These are phyloP conservation scores for Brachyrhaphis roseni DNA, from an alignment of 2,797 vertebrate species.

Conservation along the genomic window DNA sequence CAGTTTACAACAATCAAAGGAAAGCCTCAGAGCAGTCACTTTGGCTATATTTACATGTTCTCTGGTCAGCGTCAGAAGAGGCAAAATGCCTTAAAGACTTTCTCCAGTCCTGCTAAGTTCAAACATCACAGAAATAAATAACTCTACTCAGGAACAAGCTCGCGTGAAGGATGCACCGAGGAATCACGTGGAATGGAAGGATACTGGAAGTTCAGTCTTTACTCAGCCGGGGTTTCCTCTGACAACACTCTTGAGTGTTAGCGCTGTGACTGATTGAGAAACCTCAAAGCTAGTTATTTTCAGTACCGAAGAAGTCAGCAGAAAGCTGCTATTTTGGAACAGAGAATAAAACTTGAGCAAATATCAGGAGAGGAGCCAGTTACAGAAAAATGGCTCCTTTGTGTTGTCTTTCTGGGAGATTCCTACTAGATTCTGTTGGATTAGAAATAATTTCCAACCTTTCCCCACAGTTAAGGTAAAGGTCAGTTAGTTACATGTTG, in stretches of 20 bases:
- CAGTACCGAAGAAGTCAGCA: not conserved
- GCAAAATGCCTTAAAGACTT: not conserved
- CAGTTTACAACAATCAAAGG: not conserved
- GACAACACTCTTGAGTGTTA: not conserved
- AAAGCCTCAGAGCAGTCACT: not conserved
- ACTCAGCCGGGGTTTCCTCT: not conserved
- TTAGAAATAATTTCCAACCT: not conserved
- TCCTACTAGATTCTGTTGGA: not conserved
- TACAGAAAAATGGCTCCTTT: not conserved
- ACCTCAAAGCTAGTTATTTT: not conserved
- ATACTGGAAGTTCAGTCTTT: not conserved
- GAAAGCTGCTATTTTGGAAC: not conserved
- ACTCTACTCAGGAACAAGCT: not conserved
- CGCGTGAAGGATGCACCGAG: not conserved
- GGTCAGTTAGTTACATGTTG: not conserved
- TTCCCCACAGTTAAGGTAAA: not conserved
- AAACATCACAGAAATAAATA: not conserved
- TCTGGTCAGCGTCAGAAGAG: not conserved
- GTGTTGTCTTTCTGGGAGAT: not conserved
- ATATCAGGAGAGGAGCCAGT: not conserved
- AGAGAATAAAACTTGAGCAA: not conserved
- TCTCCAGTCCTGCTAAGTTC: not conserved
- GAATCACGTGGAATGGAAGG: not conserved
- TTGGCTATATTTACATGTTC: not conserved
- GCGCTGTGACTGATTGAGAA: not conserved